These are phyloP conservation scores for Scaptodrosophila latifasciaeformis DNA, from an alignment of 2,888 invertebrate species.

Conservation along the genomic window DNA sequence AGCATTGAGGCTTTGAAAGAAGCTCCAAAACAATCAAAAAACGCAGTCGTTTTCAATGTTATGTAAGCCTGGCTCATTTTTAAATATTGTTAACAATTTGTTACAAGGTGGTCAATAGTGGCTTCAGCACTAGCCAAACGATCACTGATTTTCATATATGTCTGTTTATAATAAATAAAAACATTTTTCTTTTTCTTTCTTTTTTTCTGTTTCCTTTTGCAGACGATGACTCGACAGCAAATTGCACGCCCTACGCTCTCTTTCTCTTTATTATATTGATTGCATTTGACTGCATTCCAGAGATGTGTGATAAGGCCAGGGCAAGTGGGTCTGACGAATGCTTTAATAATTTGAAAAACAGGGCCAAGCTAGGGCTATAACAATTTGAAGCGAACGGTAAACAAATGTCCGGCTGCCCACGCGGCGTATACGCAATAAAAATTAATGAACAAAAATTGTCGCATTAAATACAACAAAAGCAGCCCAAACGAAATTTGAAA, in stretches of 20 bases:
- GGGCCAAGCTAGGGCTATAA: constrained; percentile 6
- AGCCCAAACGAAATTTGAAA: neutral
- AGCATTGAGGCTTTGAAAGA: neutral
- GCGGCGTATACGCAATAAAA: constrained; percentile 12
- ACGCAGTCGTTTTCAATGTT: constrained; percentile 55
- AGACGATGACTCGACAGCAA: too few species aligned
- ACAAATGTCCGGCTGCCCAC: neutral
- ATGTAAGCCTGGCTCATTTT: constrained; percentile 69
- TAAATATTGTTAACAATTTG: constrained; percentile 23
- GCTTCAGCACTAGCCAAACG: too few species aligned
- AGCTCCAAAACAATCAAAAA: constrained; percentile 15
- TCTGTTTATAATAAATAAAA: too few species aligned
- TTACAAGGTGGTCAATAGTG: constrained; percentile 6
- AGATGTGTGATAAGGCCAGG: constrained; percentile 50
- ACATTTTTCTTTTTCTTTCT: neutral
- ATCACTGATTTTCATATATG: neutral
- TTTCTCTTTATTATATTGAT: constrained; percentile 11
- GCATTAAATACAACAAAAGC: neutral
- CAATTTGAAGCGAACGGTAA: neutral
- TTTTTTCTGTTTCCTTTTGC: constrained; percentile 6
- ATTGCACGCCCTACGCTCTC: neutral
- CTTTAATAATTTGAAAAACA: constrained; percentile 10
- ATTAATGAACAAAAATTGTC: neutral
- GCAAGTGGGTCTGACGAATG: neutral
- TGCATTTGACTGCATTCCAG: constrained; percentile 49